Evolutionary conservation across 1,140 invertebrate genomes (phyloP), one percentile per base, ranked within the genome.

Genomic region (Cheumatopsyche charites): DNA sequence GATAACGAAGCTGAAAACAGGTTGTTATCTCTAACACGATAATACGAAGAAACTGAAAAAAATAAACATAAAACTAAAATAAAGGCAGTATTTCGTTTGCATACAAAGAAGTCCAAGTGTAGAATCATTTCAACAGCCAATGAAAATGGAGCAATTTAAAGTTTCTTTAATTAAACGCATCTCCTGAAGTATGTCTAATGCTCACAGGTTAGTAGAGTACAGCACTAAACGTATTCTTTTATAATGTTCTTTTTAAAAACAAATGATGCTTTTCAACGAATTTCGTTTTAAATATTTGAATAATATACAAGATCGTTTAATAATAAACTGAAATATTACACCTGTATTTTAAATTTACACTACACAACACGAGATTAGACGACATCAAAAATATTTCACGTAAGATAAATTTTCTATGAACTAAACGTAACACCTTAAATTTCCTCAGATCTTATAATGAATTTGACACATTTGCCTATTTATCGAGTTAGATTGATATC

Each of bases 401-500:
- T n/a, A n/a, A n/a, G n/a, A n/a, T n/a, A n/a, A n/a, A n/a, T n/a
- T n/a, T 23, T 21, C 25, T 66, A 47, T 47, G 43, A 25, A 21
- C 3, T 66, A 66, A 42, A 66, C 12, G 9, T 26, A 6, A 66
- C 36, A 25, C 63, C 19, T 66, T 66, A 47, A 25, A n/a, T n/a
- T 5, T 11, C 17, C 15, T 36, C 15, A 62, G 41, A 21, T n/a
- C 23, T 21, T 66, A 26, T 26, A 66, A n/a, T 23, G 23, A 66
- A 19, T 23, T 7, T 47, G 63, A 68, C 49, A 63, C 62, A 47
- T 41, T 55, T 52, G 6, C 5, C 47, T 36, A 45, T 68, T 68
- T 13, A 68, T 68, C 66, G 55, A 26, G 42, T 55, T 29, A 55
- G 66, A 68, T 68, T 68, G 66, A 68, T 68, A 19, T n/a, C n/a